Percentiles rank a stretch among this genome's conserved stretches.
These are phyloP conservation scores for Poecilia wingei DNA, from an alignment of 2,797 vertebrate genomes.

Conservation along the genomic window DNA sequence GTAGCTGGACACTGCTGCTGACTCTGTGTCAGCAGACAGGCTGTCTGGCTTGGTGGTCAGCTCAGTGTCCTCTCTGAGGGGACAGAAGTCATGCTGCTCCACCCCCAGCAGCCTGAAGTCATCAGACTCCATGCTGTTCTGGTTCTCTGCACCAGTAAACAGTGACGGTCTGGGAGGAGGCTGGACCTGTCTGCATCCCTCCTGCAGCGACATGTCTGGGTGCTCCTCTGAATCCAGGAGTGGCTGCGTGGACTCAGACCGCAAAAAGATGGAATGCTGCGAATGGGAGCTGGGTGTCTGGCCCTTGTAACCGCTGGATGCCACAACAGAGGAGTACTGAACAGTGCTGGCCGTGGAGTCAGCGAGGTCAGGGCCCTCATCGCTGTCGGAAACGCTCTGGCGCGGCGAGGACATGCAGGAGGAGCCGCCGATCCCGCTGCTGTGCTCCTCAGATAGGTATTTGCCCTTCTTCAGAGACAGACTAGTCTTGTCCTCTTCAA, in stretches of 20 bases:
- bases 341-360: slow-evolving; percentile 92
- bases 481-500: slow-evolving; percentile 86
- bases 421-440: slow-evolving; percentile 97
- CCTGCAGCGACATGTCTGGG: slow-evolving; percentile 71
- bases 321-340: slow-evolving; percentile 93
- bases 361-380: slow-evolving; percentile 86
- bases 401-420: slow-evolving; percentile 96
- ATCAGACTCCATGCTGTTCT: slow-evolving; percentile 29
- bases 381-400: slow-evolving; percentile 92
- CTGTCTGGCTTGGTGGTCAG: slow-evolving; percentile 54
- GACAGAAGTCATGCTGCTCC: slow-evolving; percentile 76
- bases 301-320: slow-evolving; percentile 89
- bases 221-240: slow-evolving; percentile 92
- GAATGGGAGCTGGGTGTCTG: slow-evolving; percentile 84
- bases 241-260: slow-evolving; percentile 96
- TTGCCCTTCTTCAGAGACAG: slow-evolving; percentile 92
- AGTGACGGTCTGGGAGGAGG: slow-evolving; percentile 69
- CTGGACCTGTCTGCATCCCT: slow-evolving; percentile 60
- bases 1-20: slow-evolving; percentile 69
- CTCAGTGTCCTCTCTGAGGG: slow-evolving; percentile 71
- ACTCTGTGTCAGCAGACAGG: slow-evolving; percentile 54
- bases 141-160: slow-evolving; percentile 50
- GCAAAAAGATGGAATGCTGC: slow-evolving; percentile 85
- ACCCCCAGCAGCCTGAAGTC: slow-evolving; percentile 68
- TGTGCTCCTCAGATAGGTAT: slow-evolving; percentile 92